Percentiles rank a stretch among this genome's conserved stretches.
Evolutionary conservation across 2,113 vertebrate genomes (phyloP).

Genomic region (Labrus mixtus): DNA sequence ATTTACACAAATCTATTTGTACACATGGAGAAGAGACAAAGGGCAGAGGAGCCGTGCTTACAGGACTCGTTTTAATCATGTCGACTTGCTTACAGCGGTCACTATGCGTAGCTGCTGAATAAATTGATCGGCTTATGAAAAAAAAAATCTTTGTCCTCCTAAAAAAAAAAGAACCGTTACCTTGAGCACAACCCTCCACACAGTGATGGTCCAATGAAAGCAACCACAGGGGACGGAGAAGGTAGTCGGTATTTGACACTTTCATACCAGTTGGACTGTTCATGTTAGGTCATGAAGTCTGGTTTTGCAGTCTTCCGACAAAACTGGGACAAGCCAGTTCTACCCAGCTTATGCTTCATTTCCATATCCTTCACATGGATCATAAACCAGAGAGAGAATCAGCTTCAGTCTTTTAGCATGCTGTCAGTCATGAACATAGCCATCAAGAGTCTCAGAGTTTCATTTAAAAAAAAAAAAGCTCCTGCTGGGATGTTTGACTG

Average conservation of each 20-base stretch:
- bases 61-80: neutral
- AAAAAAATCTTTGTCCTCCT: neutral
- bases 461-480: neutral
- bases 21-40: neutral
- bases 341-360: neutral
- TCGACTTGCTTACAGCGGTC: neutral
- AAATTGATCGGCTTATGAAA: neutral
- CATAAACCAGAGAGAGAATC: neutral
- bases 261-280: too few species aligned
- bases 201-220: too few species aligned
- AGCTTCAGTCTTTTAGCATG: neutral
- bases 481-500: neutral
- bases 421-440: neutral
- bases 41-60: neutral
- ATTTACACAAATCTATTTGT: neutral
- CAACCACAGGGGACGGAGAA: too few species aligned
- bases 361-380: neutral
- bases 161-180: neutral
- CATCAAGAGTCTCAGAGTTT: neutral
- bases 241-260: too few species aligned
- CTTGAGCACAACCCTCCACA: too few species aligned
- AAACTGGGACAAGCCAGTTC: neutral
- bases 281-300: too few species aligned
- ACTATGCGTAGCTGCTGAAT: neutral
- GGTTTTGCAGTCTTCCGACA: neutral